A percentile compares a stretch with the other conserved stretches of the same genome.
Conservation (phyloP, 2,888 invertebrate species). For the Pseudoips prasinana region DNA sequence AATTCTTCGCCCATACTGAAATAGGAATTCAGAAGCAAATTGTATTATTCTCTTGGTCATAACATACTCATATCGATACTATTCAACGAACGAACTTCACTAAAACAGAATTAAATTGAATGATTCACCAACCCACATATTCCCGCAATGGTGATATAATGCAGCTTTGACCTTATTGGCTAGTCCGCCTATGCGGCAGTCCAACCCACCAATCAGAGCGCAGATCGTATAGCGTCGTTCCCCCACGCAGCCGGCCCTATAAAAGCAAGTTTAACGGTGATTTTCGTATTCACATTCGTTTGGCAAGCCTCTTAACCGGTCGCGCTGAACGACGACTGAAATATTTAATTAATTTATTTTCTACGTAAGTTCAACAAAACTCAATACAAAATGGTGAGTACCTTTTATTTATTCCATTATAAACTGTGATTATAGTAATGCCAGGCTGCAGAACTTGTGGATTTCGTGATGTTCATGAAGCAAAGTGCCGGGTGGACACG, state of each 20-base stretch:
- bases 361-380: constrained; percentile 72
- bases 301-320: constrained; percentile 87
- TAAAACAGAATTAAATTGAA: constrained; percentile 35
- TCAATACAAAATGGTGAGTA: constrained; percentile 78
- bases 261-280: constrained; percentile 76
- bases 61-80: constrained; percentile 14
- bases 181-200: constrained; percentile 69
- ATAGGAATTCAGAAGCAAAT: no score
- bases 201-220: constrained; percentile 69
- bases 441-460: constrained; percentile 6
- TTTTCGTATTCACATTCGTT: constrained; percentile 82
- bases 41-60: no score
- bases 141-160: constrained; percentile 78
- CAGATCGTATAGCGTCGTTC: constrained; percentile 69
- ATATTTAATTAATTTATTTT: constrained; percentile 64
- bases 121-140: constrained; percentile 72
- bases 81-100: constrained; percentile 28
- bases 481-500: constrained; percentile 53
- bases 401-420: constrained; percentile 21
- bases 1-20: no score
- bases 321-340: constrained; percentile 82
- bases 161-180: constrained; percentile 71
- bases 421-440: constrained; percentile 15
- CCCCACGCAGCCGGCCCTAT: constrained; percentile 76
- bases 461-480: constrained; percentile 19